Base-by-base conservation (phyloP, 2,113 vertebrate species). In the Irena cyanogastra region DNA sequence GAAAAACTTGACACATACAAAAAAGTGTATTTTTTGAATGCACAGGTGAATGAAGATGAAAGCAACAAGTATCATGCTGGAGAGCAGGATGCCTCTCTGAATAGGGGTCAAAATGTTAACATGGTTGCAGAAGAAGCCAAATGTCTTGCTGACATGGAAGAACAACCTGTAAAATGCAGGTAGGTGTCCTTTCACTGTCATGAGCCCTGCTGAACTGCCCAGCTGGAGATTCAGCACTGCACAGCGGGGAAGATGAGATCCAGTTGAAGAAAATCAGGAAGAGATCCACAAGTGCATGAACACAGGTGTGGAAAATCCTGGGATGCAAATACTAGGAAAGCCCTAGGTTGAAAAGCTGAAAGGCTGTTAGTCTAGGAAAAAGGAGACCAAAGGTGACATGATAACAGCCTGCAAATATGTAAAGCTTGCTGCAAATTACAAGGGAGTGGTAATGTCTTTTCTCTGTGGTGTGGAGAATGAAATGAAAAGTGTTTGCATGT, bases 361-460 rank as follows among this genome's bases (percentile, higher is more conserved):
- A 54, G 4, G 4, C 10, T 77, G 18, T 89, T 74, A 63, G 54
- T 81, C 45, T 70, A 70, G 52, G 31, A 70, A 83, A 8, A 83
- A 65, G 7, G n/a, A 18, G 54, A 66, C 20, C 39, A 81, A 52
- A 87, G 27, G 39, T 77, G 54, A 33, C 18, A 14, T 2, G 23
- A 8, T 66, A 94, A 66, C 26, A 47, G 39, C 39, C 39, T 45
- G 42, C 42, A 63, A 63, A 50, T 63, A 65, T 12, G 16, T 26
- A 45, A 94, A 90, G 8, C 35, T 16, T 74, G 42, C 52, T 81
- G 45, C 85, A 87, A 87, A 78, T 70, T 39, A 53, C 53, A 78
- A 37, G 0, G 5, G n/a, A 45, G 50, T 7, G 37, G 22, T 77
- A 61, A 28, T 0, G 0, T 37, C 23, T 70, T 88, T 90, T 61